Evolutionary conservation across 1,140 invertebrate genomes (phyloP).

Genomic region (Drosophila chauvacae): DNA sequence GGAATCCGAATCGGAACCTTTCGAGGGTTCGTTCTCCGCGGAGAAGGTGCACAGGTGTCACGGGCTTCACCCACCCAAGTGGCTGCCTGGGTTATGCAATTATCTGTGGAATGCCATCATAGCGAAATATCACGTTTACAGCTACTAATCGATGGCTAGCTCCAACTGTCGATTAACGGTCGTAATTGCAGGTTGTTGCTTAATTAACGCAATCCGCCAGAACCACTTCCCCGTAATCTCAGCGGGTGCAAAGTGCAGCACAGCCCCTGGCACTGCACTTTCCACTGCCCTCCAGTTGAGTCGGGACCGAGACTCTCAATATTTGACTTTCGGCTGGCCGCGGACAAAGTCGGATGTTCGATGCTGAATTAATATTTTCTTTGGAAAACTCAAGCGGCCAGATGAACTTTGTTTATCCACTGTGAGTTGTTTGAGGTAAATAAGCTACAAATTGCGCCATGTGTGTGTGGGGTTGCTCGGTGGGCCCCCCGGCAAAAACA

Average conservation of each 20-base stretch:
- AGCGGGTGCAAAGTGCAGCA: constrained; percentile 27
- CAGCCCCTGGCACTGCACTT: constrained; percentile 4
- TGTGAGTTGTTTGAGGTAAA: constrained; percentile 49
- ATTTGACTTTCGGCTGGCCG: constrained; percentile 43
- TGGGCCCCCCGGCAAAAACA: constrained; percentile 24
- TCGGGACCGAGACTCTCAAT: constrained; percentile 29
- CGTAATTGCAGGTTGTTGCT: constrained; percentile 28
- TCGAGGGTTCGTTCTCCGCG: background rate
- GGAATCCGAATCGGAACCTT: background rate
- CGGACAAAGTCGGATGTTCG: constrained; percentile 22
- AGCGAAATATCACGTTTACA: constrained; percentile 22
- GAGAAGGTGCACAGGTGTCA: constrained; percentile 16
- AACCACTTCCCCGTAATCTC: constrained; percentile 11
- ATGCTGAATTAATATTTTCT: constrained; percentile 38
- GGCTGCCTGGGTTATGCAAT: constrained; percentile 11
- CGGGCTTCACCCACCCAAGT: background rate
- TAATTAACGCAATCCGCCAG: constrained; percentile 27
- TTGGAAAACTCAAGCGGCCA: constrained; percentile 19
- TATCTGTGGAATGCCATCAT: constrained; percentile 28
- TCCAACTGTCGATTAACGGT: constrained; percentile 29
- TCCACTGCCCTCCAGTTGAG: constrained; percentile 19
- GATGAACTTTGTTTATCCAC: constrained; percentile 55
- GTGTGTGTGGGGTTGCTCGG: constrained; percentile 17
- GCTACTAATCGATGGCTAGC: constrained; percentile 29
- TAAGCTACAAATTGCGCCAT: constrained; percentile 65